Percentiles rank a stretch among this genome's conserved stretches.
Conservation (phyloP, 2,888 invertebrate genomes). For the Colletes collaris region DNA sequence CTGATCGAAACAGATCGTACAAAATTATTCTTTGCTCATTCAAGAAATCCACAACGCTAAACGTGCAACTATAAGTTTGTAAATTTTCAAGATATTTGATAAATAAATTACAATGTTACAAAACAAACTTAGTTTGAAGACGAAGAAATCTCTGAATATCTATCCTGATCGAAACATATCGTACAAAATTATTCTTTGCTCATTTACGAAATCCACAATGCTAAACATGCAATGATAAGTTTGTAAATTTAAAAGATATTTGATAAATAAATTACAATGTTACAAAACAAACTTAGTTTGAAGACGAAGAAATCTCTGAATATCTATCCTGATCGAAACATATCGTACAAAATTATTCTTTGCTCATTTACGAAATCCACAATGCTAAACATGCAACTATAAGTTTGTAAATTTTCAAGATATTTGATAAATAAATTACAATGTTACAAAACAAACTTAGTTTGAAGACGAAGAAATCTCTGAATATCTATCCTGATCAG, state of each 20-base stretch:
- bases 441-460: too few species aligned
- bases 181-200: background rate
- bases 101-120: too few species aligned
- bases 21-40: background rate
- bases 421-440: too few species aligned
- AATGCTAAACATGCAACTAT: background rate
- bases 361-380: background rate
- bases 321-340: constrained; percentile 21
- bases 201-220: background rate
- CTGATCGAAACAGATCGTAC: background rate
- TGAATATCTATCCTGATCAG: constrained; percentile 20
- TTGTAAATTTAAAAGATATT: too few species aligned
- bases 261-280: too few species aligned
- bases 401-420: too few species aligned
- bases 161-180: constrained; percentile 19
- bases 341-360: too few species aligned
- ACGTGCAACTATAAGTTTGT: background rate
- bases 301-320: constrained; percentile 42
- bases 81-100: too few species aligned
- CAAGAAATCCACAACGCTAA: background rate
- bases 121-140: too few species aligned
- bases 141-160: constrained; percentile 36
- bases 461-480: constrained; percentile 43
- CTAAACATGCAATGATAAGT: background rate
- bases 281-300: too few species aligned